Percentiles rank a stretch among this genome's conserved stretches.
Conservation (phyloP, 1,140 invertebrate species). For the Stegodyphus dumicola region DNA sequence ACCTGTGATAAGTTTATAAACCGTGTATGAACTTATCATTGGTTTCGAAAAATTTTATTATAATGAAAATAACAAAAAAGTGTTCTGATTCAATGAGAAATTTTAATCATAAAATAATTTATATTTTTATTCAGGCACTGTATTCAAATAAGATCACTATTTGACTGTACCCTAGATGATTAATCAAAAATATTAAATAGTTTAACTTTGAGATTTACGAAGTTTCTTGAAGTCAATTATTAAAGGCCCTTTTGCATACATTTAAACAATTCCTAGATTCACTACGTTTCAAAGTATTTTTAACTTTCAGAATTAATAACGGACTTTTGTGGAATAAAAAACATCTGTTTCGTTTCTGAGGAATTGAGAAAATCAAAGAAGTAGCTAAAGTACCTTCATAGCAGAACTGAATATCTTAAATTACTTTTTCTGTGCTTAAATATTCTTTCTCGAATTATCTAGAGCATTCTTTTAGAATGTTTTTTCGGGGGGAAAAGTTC, state of each 20-base stretch:
- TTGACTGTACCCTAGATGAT: too few species aligned
- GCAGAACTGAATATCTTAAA: conserved; percentile 43
- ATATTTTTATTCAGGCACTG: too few species aligned
- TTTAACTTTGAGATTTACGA: conserved; percentile 19
- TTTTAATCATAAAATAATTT: too few species aligned
- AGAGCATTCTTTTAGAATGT: conserved; percentile 32
- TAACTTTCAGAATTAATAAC: conserved; percentile 53
- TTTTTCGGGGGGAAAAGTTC: background rate
- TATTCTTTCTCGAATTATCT: conserved; percentile 28
- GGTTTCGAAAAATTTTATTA: too few species aligned
- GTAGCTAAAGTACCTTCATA: conserved; percentile 30
- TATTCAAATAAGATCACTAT: too few species aligned
- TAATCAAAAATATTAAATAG: background rate
- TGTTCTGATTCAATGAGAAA: too few species aligned
- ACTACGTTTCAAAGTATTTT: conserved; percentile 24
- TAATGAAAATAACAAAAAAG: too few species aligned
- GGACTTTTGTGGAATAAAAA: conserved; percentile 27
- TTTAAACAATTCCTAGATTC: conserved; percentile 35
- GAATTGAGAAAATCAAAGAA: conserved; percentile 23
- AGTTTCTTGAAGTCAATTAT: conserved; percentile 51
- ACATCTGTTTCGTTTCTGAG: conserved; percentile 37
- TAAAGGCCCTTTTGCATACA: conserved; percentile 19
- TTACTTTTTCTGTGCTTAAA: conserved; percentile 15
- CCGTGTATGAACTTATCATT: too few species aligned
- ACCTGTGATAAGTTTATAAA: too few species aligned